Base-by-base conservation (phyloP, 2,113 vertebrate genomes). In the Neodon shergylaensis region DNA sequence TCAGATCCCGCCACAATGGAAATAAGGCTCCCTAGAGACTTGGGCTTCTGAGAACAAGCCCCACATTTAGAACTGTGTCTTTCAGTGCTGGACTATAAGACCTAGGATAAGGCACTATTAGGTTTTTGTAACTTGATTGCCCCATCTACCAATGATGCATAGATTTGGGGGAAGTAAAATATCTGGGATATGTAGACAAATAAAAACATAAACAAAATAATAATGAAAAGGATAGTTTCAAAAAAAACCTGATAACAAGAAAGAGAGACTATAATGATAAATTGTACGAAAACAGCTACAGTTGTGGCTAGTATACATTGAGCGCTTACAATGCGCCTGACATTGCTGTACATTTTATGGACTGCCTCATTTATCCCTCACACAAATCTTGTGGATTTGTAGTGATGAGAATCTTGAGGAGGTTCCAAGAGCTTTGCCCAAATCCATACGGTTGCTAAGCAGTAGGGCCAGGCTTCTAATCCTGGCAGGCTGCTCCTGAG, bases 241-340 rank as follows among this genome's bases (percentile, higher is more conserved):
- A 33, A 13, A 66, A 66, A 85, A 65, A 6, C n/a, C 21, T 83
- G 65, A 61, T 39, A 88, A 66, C 16, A 92, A 39, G 13, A 93
- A 63, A 7, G 88, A 82, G 10, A 85, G 81, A 90, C 31, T 52
- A 83, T 17, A 92, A 92, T n/a, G 39, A 96, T 13, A 17, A 54
- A 14, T 77, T 92, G 12, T 92, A 83, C 44, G 8, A 82, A 92
- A 88, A 88, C 92, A 85, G 81, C 52, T 22, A 89, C 49, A 91
- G n/a, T 47, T 58, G 42, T 33, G 47, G 54, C 17, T 74, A 74
- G 49, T 24, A 73, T 33, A 44, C 47, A 78, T 47, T 44, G 44
- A 92, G n/a, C 22, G 82, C 49, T 92, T 78, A 74, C n/a, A 83
- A 54, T 47, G 2, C 31, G 28, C 47, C 12, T 28, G n/a, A 87